A percentile compares a stretch with the other conserved stretches of the same genome.
Conservation (phyloP, 1,140 invertebrate genomes). For the Formica selysi region DNA sequence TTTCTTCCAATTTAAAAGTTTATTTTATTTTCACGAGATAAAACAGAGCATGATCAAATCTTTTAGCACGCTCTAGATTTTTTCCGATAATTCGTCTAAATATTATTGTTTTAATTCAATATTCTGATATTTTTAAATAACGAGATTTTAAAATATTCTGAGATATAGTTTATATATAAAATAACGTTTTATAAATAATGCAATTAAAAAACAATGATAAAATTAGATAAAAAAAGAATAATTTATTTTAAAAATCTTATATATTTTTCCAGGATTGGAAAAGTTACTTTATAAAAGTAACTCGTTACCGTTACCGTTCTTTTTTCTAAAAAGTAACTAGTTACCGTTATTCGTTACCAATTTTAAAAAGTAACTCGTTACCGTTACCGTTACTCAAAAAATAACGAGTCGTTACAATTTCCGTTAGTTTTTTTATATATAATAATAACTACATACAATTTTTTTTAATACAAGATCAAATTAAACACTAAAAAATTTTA, state of each 20-base stretch:
- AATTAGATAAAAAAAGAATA: not conserved
- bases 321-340: too few relatives aligned
- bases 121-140: not conserved
- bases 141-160: not conserved
- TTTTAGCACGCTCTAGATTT: not conserved
- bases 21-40: not conserved
- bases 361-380: too few relatives aligned
- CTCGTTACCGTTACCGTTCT: too few relatives aligned
- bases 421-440: too few relatives aligned
- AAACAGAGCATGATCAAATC: not conserved
- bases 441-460: too few relatives aligned
- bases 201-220: not conserved
- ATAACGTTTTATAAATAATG: not conserved
- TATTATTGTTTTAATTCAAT: conserved; percentile 1
- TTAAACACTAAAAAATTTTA: too few relatives aligned
- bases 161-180: not conserved
- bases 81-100: conserved; percentile 2
- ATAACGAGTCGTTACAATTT: too few relatives aligned
- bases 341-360: too few relatives aligned
- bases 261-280: not conserved
- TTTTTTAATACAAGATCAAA: too few relatives aligned
- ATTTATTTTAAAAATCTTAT: not conserved
- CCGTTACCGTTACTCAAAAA: too few relatives aligned
- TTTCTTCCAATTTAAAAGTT: not conserved
- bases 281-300: too few relatives aligned